phyloP scores from a whole-genome alignment of 2,888 invertebrate genomes.

The Tenthredo scrophulariae region DNA sequence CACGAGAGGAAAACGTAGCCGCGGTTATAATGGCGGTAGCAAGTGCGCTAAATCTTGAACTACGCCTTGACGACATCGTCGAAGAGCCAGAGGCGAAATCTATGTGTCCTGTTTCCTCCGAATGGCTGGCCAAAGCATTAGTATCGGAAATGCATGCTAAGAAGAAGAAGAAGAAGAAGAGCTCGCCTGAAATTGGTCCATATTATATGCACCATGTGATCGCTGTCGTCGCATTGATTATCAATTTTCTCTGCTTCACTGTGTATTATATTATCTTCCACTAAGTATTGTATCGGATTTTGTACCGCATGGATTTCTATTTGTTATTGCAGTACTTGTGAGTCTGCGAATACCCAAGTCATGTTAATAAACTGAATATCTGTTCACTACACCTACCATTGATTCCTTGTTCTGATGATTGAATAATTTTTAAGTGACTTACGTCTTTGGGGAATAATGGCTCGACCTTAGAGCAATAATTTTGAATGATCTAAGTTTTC shows the following conservation, averaged over 20 bases:
- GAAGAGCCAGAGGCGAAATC: not conserved
- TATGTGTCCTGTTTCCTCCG: not conserved
- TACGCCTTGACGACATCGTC: not conserved
- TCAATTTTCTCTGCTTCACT: not conserved
- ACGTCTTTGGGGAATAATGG: not conserved
- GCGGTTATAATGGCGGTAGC: not conserved
- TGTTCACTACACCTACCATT: not conserved
- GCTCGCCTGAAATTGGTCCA: too few relatives aligned
- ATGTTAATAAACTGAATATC: not conserved
- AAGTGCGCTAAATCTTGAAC: not conserved
- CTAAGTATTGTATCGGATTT: not conserved
- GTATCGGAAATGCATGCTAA: not conserved
- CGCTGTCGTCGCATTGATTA: not conserved
- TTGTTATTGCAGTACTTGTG: not conserved
- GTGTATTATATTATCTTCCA: not conserved
- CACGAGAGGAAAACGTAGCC: not conserved
- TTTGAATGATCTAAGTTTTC: not conserved
- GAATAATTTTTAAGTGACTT: not conserved
- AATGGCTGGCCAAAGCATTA: not conserved
- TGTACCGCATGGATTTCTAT: not conserved
- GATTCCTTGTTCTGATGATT: not conserved
- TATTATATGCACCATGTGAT: not conserved
- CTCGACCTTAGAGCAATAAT: not conserved
- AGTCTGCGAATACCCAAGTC: not conserved
- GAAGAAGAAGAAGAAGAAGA: not conserved